Conservation (phyloP, 1,140 invertebrate species). For the Lepeophtheirus salmonis region DNA sequence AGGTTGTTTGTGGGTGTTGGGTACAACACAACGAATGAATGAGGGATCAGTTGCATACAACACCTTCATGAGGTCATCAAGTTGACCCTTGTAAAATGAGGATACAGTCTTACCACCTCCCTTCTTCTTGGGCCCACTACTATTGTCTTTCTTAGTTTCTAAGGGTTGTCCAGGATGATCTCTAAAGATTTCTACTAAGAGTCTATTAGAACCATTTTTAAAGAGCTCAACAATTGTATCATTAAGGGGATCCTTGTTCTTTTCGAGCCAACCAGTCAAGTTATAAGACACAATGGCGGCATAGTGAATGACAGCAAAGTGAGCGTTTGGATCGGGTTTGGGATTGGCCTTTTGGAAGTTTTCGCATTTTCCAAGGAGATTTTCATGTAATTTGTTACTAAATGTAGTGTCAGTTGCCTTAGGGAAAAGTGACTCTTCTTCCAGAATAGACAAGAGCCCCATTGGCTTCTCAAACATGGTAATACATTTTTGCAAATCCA, state of each 20-base stretch:
- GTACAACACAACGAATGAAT: conserved; percentile 99
- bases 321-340: conserved; percentile 83
- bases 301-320: conserved; percentile 97
- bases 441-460: conserved; percentile 88
- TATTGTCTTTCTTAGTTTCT: conserved; percentile 20
- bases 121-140: conserved; percentile 53
- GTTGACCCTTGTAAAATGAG: conserved; percentile 56
- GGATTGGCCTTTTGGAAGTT: conserved; percentile 83
- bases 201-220: conserved; percentile 75
- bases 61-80: conserved; percentile 39
- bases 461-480: conserved; percentile 99
- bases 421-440: conserved; percentile 99
- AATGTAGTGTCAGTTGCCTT: conserved; percentile 97
- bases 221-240: conserved; percentile 93
- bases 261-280: conserved; percentile 93
- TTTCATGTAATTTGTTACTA: conserved; percentile 90
- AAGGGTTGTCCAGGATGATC: conserved; percentile 77
- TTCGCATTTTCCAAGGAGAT: conserved; percentile 93
- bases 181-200: conserved; percentile 73
- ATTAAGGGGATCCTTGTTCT: conserved; percentile 99
- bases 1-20: conserved; percentile 91
- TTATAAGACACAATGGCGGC: conserved; percentile 93
- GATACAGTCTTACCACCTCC: conserved; percentile 89
- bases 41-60: conserved; percentile 40
- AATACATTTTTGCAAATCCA: conserved; percentile 55